phyloP scores from a whole-genome alignment of 1,140 invertebrate species.

The Scaptodrosophila lebanonensis region DNA sequence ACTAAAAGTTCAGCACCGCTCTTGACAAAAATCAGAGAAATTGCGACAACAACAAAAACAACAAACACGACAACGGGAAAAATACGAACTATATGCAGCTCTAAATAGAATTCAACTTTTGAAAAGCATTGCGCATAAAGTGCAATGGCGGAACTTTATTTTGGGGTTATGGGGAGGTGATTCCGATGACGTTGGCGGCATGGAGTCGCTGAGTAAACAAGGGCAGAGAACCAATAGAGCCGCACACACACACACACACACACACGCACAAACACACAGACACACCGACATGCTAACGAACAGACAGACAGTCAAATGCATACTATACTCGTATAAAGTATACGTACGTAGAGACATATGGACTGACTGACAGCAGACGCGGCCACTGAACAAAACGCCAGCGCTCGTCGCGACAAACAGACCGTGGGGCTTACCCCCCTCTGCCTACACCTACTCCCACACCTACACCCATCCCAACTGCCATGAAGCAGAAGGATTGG shows the following conservation, averaged over 20 bases:
- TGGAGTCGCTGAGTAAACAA: conserved; percentile 14
- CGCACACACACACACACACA: conserved; percentile 4
- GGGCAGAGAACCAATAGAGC: no score
- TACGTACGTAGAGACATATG: no score
- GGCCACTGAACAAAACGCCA: no score
- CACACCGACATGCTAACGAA: no score
- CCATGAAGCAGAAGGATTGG: no score
- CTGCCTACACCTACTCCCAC: conserved; percentile 32
- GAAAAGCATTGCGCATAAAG: conserved; percentile 46
- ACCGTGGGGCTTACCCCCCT: no score
- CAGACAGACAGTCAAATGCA: conserved; percentile 38
- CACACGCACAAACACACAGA: conserved; percentile 40
- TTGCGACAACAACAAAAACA: conserved; percentile 14
- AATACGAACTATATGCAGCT: conserved; percentile 22
- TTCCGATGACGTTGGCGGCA: no score
- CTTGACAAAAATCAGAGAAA: conserved; percentile 31
- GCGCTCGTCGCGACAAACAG: no score
- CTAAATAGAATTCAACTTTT: conserved; percentile 66
- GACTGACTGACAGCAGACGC: no score
- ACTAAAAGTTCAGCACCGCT: conserved; percentile 37
- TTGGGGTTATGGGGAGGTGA: no score
- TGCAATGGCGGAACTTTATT: no score
- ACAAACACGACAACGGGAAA: conserved; percentile 21
- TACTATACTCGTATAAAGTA: no score
- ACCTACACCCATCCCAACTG: conserved; percentile 14